Percentiles rank a stretch among this genome's conserved stretches.
Evolutionary conservation across 2,797 vertebrate genomes (phyloP).

Genomic region (Amniataba percoides): DNA sequence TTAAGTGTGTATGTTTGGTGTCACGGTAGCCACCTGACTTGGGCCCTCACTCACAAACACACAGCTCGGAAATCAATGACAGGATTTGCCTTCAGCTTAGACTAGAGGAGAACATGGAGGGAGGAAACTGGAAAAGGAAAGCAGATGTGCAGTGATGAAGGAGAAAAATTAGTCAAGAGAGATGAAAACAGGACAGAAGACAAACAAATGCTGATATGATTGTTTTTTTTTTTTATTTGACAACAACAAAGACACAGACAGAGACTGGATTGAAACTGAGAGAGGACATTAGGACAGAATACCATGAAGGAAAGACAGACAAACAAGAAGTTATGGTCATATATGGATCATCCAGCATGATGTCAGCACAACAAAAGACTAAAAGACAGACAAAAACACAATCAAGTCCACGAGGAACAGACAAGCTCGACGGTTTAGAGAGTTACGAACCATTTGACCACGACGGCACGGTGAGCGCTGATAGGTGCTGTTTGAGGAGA

Average conservation of each 20-base stretch:
- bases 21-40: constrained; percentile 32
- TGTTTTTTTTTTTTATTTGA: constrained; percentile 65
- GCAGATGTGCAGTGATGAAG: neutral
- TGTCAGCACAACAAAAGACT: constrained; percentile 7
- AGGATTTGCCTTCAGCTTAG: constrained; percentile 1
- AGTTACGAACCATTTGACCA: constrained; percentile 45
- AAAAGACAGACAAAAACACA: constrained; percentile 50
- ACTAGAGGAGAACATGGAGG: neutral
- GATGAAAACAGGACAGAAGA: constrained; percentile 67
- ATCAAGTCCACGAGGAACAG: constrained; percentile 9
- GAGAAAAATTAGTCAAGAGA: constrained; percentile 17
- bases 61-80: constrained; percentile 27
- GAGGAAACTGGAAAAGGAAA: constrained; percentile 2
- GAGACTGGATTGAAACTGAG: constrained; percentile 20
- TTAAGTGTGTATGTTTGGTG: constrained; percentile 67
- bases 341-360: constrained; percentile 33
- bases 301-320: constrained; percentile 48
- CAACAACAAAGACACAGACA: constrained; percentile 50
- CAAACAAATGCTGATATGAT: constrained; percentile 56
- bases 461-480: constrained; percentile 1
- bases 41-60: constrained; percentile 5
- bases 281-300: constrained; percentile 50
- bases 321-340: constrained; percentile 28
- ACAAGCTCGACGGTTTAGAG: constrained; percentile 10
- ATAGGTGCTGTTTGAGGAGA: constrained; percentile 10